These are phyloP conservation scores for Lynx canadensis DNA, from an alignment of 2,113 vertebrate species.

Conservation along the genomic window DNA sequence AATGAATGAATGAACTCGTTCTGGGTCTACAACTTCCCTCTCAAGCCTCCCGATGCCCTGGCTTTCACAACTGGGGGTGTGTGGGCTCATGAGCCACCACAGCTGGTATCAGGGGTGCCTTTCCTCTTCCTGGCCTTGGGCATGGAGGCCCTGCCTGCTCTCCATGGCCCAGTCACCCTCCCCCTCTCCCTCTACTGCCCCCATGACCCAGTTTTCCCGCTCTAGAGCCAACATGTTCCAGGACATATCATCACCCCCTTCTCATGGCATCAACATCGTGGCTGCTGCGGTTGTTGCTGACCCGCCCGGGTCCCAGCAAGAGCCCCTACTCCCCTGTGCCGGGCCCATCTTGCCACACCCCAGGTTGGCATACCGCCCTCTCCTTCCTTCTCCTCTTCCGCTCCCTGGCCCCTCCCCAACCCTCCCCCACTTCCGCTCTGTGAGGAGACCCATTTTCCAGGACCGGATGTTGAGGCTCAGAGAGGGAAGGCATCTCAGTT, in stretches of 20 bases:
- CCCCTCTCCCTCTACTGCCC: not conserved
- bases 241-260: not conserved
- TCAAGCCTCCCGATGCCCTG: too few relatives aligned
- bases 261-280: not conserved
- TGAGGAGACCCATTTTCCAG: not conserved
- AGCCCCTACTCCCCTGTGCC: not conserved
- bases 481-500: too few relatives aligned
- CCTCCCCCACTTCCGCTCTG: not conserved
- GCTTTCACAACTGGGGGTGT: too few relatives aligned
- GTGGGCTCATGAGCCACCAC: not conserved
- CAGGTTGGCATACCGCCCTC: not conserved
- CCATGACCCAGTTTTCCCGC: not conserved
- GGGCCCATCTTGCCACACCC: too few relatives aligned
- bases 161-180: not conserved
- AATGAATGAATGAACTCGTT: not conserved
- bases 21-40: not conserved
- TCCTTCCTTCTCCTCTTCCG: not conserved
- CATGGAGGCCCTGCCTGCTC: not conserved
- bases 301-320: not conserved
- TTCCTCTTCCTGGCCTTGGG: not conserved
- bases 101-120: not conserved
- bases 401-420: too few relatives aligned
- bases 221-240: not conserved
- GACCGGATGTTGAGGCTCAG: fast-evolving
- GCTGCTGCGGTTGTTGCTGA: fast-evolving